Evolutionary conservation across 2,888 invertebrate species (phyloP).

Genomic region (Dexiosoma caninum): DNA sequence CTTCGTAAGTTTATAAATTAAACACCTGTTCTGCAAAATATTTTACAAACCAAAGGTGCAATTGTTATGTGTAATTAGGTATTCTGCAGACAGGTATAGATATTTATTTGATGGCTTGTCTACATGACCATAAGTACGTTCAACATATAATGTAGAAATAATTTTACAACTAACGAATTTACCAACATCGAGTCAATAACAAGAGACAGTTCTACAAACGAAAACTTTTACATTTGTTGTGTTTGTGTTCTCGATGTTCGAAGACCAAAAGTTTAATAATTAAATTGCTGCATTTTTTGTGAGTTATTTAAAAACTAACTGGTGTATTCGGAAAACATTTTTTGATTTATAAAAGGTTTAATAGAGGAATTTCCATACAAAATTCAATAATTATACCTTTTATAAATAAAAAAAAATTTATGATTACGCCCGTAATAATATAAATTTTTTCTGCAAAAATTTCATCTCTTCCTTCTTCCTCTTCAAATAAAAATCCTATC

Average conservation of each 20-base stretch:
- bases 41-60: not conserved
- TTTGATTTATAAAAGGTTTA: too few relatives aligned
- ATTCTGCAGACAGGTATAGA: not conserved
- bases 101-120: constrained; percentile 15
- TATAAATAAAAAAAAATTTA: too few relatives aligned
- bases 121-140: constrained; percentile 11
- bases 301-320: too few relatives aligned
- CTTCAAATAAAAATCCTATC: too few relatives aligned
- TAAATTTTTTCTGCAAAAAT: too few relatives aligned
- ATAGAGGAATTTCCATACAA: too few relatives aligned
- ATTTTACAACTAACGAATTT: not conserved
- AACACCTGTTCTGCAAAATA: not conserved
- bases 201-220: not conserved
- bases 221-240: not conserved
- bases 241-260: not conserved
- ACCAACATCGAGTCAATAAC: not conserved
- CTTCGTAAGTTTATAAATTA: constrained; percentile 67
- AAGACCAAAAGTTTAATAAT: not conserved
- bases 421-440: too few relatives aligned
- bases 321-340: too few relatives aligned
- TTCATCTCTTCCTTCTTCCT: too few relatives aligned
- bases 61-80: not conserved
- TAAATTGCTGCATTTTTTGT: not conserved
- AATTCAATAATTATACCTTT: too few relatives aligned
- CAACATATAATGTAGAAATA: too few relatives aligned